These are phyloP conservation scores for Polydrusus cervinus DNA, from an alignment of 2,888 invertebrate species.

Conservation along the genomic window DNA sequence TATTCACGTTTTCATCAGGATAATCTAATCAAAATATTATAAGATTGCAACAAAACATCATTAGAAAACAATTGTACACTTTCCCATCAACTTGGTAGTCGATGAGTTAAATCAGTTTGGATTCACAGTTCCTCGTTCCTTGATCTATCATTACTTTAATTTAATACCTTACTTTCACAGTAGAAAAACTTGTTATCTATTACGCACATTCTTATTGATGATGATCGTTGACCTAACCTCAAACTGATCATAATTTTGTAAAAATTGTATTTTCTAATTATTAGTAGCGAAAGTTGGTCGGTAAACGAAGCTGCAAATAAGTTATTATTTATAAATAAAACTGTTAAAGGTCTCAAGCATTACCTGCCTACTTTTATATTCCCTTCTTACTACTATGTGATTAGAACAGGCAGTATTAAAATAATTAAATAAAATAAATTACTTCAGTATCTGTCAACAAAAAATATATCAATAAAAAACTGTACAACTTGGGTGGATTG, in stretches of 20 bases:
- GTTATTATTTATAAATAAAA: too few relatives aligned
- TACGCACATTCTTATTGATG: constrained; percentile 1
- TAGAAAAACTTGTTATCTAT: not conserved
- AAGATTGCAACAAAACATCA: constrained; percentile 1
- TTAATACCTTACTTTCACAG: constrained; percentile 10
- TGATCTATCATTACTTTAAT: constrained; percentile 2
- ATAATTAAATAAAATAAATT: too few relatives aligned
- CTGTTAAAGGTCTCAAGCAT: too few relatives aligned
- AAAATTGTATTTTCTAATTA: constrained; percentile 11
- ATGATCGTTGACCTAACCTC: constrained; percentile 4
- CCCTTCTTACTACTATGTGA: too few relatives aligned
- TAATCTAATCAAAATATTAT: not conserved
- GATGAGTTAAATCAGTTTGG: not conserved
- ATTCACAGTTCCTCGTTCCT: not conserved
- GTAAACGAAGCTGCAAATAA: not conserved
- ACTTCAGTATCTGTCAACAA: too few relatives aligned
- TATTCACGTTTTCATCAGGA: not conserved
- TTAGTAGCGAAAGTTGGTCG: constrained; percentile 18
- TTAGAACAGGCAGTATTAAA: too few relatives aligned
- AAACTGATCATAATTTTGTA: not conserved
- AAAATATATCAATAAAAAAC: too few relatives aligned
- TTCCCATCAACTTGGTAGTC: constrained; percentile 6
- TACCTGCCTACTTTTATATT: too few relatives aligned
- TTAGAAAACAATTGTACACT: constrained; percentile 14
- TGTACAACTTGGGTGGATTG: too few relatives aligned